A percentile compares a stretch with the other conserved stretches of the same genome.
phyloP scores from a whole-genome alignment of 2,888 invertebrate genomes.

The Loripinus fragilis region DNA sequence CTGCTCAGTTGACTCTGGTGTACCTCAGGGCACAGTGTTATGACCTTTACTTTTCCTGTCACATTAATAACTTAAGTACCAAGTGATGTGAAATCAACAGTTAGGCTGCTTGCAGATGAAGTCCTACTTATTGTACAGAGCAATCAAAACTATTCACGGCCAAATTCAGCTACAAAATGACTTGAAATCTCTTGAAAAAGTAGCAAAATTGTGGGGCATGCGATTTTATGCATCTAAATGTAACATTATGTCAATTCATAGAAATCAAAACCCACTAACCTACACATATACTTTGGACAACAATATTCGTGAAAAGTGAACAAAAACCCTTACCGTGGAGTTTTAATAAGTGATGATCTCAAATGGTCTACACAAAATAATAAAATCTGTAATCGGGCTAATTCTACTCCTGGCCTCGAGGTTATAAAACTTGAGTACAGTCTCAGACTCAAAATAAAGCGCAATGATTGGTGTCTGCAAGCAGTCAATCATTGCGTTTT shows the following conservation, averaged over 20 bases:
- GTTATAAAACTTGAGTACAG: too few relatives aligned
- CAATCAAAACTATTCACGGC: neutral
- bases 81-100: neutral
- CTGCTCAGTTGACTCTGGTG: neutral
- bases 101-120: conserved; percentile 7
- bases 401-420: too few relatives aligned
- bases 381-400: too few relatives aligned
- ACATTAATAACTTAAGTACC: too few relatives aligned
- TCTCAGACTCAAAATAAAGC: conserved; percentile 28
- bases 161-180: neutral
- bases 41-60: neutral
- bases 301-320: conserved; percentile 21
- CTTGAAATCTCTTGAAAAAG: conserved; percentile 21
- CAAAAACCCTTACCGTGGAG: conserved; percentile 26
- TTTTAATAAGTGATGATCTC: too few relatives aligned
- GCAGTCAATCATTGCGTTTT: too few relatives aligned
- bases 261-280: too few relatives aligned
- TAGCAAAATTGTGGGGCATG: conserved; percentile 26
- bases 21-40: too few relatives aligned
- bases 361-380: too few relatives aligned
- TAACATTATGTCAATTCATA: conserved; percentile 25
- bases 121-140: conserved; percentile 10
- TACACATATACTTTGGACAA: too few relatives aligned
- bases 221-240: conserved; percentile 30
- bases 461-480: conserved; percentile 22